Evolutionary conservation across 37 sponge, comb jelly and placozoan species (phyloP), one percentile per base, ranked within the genome.

Genomic region (Mnemiopsis leidyi): DNA sequence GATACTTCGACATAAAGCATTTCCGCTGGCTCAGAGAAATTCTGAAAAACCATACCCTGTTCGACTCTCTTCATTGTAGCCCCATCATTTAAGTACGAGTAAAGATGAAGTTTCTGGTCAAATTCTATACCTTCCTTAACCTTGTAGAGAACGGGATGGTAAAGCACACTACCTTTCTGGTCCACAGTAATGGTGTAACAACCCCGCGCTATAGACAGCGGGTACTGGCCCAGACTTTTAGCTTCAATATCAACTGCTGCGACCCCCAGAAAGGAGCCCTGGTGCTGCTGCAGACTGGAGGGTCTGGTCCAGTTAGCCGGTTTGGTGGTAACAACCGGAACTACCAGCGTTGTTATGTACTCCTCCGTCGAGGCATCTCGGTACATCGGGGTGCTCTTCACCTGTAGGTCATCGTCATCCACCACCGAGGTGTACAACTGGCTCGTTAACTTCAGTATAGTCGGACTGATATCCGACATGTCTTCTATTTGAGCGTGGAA

Each of bases 31-130:
- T 85, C 90, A 23, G 36, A 9, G 26, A 85, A 40, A 26, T 85
- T 39, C 48, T 85, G 90, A 28, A 38, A 85, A 13, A 85, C 90
- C 48, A 85, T 3, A 28, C 90, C 61, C 90, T 85, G 13, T 37
- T 85, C 90, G 0, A 85, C 90, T 25, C 16, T 16, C 61, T 85
- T 38, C 90, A 85, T 85, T 38, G 90, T 85, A 0, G 25, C 24
- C 21, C 90, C 90, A 13, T 28, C 23, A 21, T 39, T 26, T 0
- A 85, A 29, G 48, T 40, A 85, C 13, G 90, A 85, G 90, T 85
- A 85, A 1, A 85, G 90, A 29, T 85, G 90, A n/a, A 85, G 90
- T 21, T 85, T 85, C 90, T 85, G 90, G 29, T 85, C 90, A 21
- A 85, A 28, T 18, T 85, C 90, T 36, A 85, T 85, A 28, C 2